phyloP scores from a whole-genome alignment of 2,797 vertebrate species.

The Hyperoplus immaculatus region DNA sequence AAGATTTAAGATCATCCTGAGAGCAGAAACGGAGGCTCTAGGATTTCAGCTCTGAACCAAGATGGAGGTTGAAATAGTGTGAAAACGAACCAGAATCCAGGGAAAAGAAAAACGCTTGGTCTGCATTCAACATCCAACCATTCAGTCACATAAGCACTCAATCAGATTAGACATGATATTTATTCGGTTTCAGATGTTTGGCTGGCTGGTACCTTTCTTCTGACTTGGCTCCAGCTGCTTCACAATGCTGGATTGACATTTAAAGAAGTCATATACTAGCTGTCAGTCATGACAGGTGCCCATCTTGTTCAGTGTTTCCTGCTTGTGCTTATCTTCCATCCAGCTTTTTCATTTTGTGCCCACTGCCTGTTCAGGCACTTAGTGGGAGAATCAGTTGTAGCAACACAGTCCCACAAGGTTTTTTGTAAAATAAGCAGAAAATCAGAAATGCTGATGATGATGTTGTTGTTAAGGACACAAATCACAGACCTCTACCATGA shows the following conservation, averaged over 20 bases:
- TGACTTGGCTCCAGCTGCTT: conserved; percentile 66
- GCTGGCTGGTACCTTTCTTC: conserved; percentile 55
- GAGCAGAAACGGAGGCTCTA: conserved; percentile 42
- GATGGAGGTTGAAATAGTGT: conserved; percentile 11
- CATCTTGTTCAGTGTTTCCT: conserved; percentile 80
- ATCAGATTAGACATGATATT: conserved; percentile 25
- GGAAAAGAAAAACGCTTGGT: conserved; percentile 28
- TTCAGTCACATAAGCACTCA: conserved; percentile 28
- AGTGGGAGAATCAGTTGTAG: neutral
- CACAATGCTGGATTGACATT: conserved; percentile 49
- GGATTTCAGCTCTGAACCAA: conserved; percentile 37
- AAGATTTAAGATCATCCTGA: conserved; percentile 32
- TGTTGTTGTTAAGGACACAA: conserved; percentile 12
- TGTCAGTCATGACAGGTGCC: conserved; percentile 55
- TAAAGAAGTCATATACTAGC: conserved; percentile 51
- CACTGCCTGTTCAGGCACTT: conserved; percentile 57
- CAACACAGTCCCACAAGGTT: neutral
- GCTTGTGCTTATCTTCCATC: conserved; percentile 83
- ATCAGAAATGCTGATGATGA: conserved; percentile 16
- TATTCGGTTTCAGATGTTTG: conserved; percentile 27
- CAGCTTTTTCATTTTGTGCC: conserved; percentile 77
- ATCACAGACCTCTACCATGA: neutral
- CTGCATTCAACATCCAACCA: conserved; percentile 38
- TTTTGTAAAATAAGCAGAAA: conserved; percentile 56
- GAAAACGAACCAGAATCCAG: conserved; percentile 36